phyloP scores from a whole-genome alignment of 1,140 invertebrate species.

The Drosophila ananassae region DNA sequence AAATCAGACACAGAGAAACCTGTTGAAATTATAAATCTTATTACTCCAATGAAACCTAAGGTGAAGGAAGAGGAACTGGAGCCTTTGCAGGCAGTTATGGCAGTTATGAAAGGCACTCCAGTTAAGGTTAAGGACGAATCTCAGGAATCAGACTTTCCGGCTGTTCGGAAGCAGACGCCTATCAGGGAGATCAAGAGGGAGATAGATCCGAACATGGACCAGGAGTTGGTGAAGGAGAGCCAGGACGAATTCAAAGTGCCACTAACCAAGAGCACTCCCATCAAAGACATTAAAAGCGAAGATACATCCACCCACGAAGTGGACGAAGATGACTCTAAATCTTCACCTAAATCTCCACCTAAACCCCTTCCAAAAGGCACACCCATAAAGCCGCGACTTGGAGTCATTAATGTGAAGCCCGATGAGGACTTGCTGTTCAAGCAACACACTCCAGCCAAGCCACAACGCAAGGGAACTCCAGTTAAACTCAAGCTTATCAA shows the following conservation, averaged over 20 bases:
- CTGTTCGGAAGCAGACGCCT: background rate
- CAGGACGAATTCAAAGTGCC: background rate
- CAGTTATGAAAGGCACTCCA: slow-evolving; percentile 1
- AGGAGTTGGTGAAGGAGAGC: background rate
- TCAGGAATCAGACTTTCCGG: background rate
- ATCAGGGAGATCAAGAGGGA: slow-evolving; percentile 25
- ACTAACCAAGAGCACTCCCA: background rate
- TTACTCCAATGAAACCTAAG: slow-evolving; percentile 30
- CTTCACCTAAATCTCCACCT: background rate
- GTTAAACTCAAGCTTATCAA: slow-evolving; percentile 23
- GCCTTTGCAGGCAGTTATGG: background rate
- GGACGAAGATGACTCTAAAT: background rate
- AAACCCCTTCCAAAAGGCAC: slow-evolving; percentile 48
- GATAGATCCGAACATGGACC: background rate
- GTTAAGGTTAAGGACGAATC: slow-evolving; percentile 5
- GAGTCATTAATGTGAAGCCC: slow-evolving; percentile 45
- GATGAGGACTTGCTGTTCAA: slow-evolving; percentile 28
- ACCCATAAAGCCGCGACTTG: slow-evolving; percentile 24
- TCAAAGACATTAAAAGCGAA: background rate
- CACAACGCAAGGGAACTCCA: slow-evolving; percentile 43
- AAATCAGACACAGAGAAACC: background rate
- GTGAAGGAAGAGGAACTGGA: background rate
- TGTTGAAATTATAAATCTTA: slow-evolving; percentile 30
- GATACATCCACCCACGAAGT: background rate
- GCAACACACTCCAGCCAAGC: slow-evolving; percentile 10